Conservation (phyloP, 2,113 vertebrate genomes). For the Blennius ocellaris region DNA sequence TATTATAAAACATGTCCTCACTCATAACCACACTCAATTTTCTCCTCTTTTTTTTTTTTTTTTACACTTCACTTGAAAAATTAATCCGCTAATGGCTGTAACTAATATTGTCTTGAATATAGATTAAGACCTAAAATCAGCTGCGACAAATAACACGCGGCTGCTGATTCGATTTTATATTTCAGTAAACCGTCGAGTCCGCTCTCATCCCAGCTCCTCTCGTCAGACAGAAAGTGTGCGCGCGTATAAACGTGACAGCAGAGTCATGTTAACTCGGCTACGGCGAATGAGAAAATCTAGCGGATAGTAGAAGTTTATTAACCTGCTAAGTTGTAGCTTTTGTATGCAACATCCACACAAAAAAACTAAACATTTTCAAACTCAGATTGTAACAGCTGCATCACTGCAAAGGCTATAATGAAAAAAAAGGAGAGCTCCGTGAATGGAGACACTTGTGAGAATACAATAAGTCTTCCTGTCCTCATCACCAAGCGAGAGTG, state of each 20-base stretch:
- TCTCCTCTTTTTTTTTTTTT: slow-evolving; percentile 1
- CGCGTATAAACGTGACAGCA: neutral
- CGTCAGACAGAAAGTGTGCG: neutral
- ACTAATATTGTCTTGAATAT: slow-evolving; percentile 6
- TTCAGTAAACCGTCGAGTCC: slow-evolving; percentile 27
- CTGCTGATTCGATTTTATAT: slow-evolving; percentile 31
- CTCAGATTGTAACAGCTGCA: neutral
- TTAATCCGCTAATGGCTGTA: slow-evolving; percentile 8
- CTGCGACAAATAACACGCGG: slow-evolving; percentile 13
- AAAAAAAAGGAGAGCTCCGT: no score
- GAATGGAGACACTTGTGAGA: no score
- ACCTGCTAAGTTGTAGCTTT: neutral
- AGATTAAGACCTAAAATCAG: neutral
- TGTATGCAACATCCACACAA: neutral
- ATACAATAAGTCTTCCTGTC: no score
- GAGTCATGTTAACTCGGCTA: slow-evolving; percentile 18
- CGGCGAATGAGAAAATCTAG: neutral
- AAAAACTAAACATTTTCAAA: neutral
- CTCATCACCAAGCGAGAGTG: no score
- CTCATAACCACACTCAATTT: neutral
- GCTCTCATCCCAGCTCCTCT: slow-evolving; percentile 18
- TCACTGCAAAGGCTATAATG: no score
- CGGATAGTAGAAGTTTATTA: neutral
- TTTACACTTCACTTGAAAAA: slow-evolving; percentile 9
- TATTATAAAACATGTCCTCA: neutral